phyloP scores from a whole-genome alignment of 2,113 vertebrate genomes.

The Ivindomyrus marchei region DNA sequence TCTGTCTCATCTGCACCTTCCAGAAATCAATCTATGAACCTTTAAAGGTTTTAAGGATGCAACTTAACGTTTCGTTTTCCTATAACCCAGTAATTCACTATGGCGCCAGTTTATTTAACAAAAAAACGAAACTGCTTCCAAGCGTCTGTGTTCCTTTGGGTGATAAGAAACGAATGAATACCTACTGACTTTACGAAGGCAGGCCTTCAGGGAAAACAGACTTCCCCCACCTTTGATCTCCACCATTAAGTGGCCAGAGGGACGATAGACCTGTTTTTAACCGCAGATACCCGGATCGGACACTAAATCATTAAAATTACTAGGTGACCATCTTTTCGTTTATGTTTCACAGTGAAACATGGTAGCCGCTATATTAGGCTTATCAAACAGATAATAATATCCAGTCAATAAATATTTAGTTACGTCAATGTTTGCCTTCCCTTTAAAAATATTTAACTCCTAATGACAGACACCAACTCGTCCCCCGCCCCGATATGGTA shows the following conservation, averaged over 20 bases:
- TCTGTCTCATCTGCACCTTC: not conserved
- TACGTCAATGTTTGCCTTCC: not conserved
- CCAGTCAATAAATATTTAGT: not conserved
- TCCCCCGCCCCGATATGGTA: not conserved
- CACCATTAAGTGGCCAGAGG: constrained; percentile 19
- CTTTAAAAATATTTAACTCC: not conserved
- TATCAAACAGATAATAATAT: not conserved
- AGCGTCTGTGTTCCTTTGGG: not conserved
- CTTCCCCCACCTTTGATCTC: constrained; percentile 16
- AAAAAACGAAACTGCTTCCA: not conserved
- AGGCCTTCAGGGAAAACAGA: not conserved
- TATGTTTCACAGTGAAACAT: not conserved
- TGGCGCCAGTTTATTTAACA: not conserved
- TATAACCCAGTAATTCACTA: not conserved
- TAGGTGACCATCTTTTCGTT: not conserved
- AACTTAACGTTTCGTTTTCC: not conserved
- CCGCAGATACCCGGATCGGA: constrained; percentile 31
- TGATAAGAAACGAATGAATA: not conserved
- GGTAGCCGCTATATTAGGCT: not conserved
- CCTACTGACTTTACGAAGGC: not conserved
- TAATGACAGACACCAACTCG: not conserved
- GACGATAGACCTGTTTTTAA: constrained; percentile 8
- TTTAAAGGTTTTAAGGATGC: not conserved
- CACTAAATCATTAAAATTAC: constrained; percentile 2
- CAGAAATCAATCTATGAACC: not conserved